These are phyloP conservation scores for Balearica regulorum DNA, from an alignment of 2,797 vertebrate genomes.

Conservation along the genomic window DNA sequence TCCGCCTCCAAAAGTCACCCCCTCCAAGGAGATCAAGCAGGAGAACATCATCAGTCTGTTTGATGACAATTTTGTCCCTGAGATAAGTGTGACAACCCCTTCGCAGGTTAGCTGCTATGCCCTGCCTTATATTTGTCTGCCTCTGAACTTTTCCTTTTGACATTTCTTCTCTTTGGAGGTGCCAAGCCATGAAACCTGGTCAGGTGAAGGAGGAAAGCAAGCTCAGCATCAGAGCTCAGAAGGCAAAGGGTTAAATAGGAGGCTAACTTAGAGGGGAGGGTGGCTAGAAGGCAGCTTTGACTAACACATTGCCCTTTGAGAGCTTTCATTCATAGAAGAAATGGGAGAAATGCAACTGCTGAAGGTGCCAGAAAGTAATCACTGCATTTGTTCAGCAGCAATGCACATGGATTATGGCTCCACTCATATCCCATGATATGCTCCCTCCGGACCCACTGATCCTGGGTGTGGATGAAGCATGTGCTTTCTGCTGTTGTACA, in stretches of 20 bases:
- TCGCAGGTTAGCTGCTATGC: conserved; percentile 88
- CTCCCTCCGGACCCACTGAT: not conserved
- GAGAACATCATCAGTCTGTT: conserved; percentile 97
- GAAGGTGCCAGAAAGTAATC: not conserved
- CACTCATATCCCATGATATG: not conserved
- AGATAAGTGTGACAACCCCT: conserved; percentile 95
- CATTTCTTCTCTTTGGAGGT: conserved; percentile 35
- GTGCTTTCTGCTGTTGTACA: not conserved
- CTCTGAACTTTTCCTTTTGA: conserved; percentile 29
- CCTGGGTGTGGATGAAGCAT: not conserved
- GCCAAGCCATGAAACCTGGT: conserved; percentile 67
- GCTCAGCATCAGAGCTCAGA: not conserved
- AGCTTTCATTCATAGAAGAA: not conserved
- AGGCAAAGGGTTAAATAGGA: not conserved
- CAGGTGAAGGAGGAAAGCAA: not conserved
- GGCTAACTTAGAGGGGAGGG: not conserved
- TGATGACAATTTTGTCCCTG: conserved; percentile 91
- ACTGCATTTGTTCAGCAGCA: not conserved
- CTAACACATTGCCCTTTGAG: not conserved
- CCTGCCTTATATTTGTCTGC: conserved; percentile 39
- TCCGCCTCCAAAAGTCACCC: conserved; percentile 96
- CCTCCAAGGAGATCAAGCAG: conserved; percentile 94
- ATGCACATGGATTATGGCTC: not conserved
- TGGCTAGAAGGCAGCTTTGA: not conserved
- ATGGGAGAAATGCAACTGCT: not conserved